Evolutionary conservation across 2,888 invertebrate species (phyloP).

Genomic region (Axea sp.): DNA sequence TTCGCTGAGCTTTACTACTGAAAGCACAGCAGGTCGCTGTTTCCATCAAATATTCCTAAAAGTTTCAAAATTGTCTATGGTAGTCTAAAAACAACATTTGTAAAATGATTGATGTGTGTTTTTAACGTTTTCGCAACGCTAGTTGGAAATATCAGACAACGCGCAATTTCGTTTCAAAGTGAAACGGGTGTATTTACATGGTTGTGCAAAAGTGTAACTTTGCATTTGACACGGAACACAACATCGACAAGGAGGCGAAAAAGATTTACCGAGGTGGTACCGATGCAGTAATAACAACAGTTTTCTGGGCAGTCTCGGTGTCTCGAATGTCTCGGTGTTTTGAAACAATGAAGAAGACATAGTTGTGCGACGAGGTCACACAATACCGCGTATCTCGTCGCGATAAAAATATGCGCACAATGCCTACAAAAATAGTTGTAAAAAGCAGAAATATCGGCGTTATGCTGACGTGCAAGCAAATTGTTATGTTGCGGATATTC

Average conservation of each 20-base stretch:
- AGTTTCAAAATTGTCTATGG: too few species aligned
- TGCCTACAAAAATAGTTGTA: constrained; percentile 34
- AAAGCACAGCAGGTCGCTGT: too few species aligned
- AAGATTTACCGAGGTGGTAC: constrained; percentile 62
- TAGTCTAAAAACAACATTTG: too few species aligned
- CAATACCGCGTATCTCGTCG: too few species aligned
- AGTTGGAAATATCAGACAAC: constrained; percentile 21
- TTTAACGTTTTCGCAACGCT: constrained; percentile 32
- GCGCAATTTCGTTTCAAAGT: constrained; percentile 36
- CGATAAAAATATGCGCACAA: constrained; percentile 48
- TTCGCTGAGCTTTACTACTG: too few species aligned
- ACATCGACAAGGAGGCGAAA: constrained; percentile 42
- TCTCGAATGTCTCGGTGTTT: constrained; percentile 60
- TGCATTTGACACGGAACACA: constrained; percentile 41
- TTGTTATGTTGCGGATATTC: too few species aligned
- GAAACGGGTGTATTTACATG: constrained; percentile 35
- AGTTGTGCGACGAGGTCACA: constrained; percentile 41
- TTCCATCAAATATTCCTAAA: too few species aligned
- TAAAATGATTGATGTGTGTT: constrained; percentile 49
- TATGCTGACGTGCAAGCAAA: too few species aligned
- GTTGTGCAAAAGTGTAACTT: constrained; percentile 52
- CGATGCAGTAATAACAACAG: constrained; percentile 69
- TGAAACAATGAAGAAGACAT: constrained; percentile 56
- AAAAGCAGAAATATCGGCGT: too few species aligned
- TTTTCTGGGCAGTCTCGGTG: constrained; percentile 64